Percentiles rank a stretch among this genome's conserved stretches.
Conservation (phyloP, 2,113 vertebrate species). For the Daphoenositta chrysoptera region DNA sequence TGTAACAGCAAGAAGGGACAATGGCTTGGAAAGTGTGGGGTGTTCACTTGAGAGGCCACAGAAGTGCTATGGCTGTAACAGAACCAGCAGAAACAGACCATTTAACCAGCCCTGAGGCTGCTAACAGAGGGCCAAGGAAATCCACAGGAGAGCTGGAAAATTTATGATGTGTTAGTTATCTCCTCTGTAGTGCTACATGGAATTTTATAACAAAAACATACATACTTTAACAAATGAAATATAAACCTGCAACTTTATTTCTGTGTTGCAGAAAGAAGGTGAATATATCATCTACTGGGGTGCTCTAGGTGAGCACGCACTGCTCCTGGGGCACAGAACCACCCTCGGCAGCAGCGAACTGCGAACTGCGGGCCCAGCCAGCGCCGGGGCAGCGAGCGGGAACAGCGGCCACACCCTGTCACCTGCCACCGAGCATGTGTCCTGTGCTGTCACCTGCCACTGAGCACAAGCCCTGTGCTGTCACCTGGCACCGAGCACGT, state of each 20-base stretch:
- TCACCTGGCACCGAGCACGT: neutral
- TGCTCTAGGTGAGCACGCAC: too few species aligned
- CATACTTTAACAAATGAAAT: neutral
- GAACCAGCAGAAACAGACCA: accelerated
- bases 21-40: neutral
- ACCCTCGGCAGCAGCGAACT: too few species aligned
- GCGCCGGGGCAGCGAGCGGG: too few species aligned
- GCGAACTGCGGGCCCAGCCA: too few species aligned
- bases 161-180: neutral
- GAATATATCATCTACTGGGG: neutral
- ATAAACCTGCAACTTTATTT: neutral
- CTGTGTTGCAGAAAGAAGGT: neutral
- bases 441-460: neutral
- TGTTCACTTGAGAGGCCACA: neutral
- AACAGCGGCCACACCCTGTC: too few species aligned
- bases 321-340: too few species aligned
- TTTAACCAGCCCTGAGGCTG: neutral
- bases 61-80: neutral
- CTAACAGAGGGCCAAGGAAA: neutral
- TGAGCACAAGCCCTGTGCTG: neutral
- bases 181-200: neutral
- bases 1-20: neutral
- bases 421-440: accelerated
- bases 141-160: neutral
- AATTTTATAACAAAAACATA: neutral